Base-by-base conservation (phyloP, 2,797 vertebrate genomes). In the Sciurus carolinensis region DNA sequence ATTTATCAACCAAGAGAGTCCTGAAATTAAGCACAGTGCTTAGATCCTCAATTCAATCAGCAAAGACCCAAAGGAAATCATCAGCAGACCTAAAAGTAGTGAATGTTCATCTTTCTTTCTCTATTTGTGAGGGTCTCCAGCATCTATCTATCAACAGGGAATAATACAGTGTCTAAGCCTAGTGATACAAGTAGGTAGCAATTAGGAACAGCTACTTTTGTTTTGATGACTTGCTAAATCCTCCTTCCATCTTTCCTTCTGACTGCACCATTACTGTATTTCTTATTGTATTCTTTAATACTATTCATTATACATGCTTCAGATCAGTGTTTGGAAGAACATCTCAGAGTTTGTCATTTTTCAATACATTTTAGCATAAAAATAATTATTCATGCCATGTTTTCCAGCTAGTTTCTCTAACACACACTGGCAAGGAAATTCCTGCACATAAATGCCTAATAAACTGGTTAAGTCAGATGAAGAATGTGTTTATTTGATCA, bases 1-100 rank as follows among this genome's bases (percentile, higher is more conserved):
- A 89, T 97, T 97, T 98, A 95, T 98, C 95, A 95, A 86, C 97
- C 85, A 83, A 0, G 2, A 90, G 81, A 85, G 50, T 39, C 39
- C 30, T 86, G 47, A 81, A 93, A 87, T 85, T 75, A 69, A 91
- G n/a, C 26, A 52, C 22, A 66, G 72, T 72, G 69, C 73, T 18
- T 84, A 72, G 42, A 95, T 57, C 18, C n/a, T 86, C 64, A 66
- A 33, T 93, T 94, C 36, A 67, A 71, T 95, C 88, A 75, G 28
- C 76, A 64, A 88, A 95, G 20, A 2, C 71, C n/a, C 75, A 97
- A n/a, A 88, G 83, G 86, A 94, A 85, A 81, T 81, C 42, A 84
- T 7, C 54, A 52, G 44, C 67, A 36, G 12, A 50, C 79, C 59
- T 36, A 39, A 71, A 83, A 97, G 26, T 59, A 87, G 22, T 28